These are phyloP conservation scores for Malacosoma neustria DNA, from an alignment of 2,888 invertebrate species.

Conservation along the genomic window DNA sequence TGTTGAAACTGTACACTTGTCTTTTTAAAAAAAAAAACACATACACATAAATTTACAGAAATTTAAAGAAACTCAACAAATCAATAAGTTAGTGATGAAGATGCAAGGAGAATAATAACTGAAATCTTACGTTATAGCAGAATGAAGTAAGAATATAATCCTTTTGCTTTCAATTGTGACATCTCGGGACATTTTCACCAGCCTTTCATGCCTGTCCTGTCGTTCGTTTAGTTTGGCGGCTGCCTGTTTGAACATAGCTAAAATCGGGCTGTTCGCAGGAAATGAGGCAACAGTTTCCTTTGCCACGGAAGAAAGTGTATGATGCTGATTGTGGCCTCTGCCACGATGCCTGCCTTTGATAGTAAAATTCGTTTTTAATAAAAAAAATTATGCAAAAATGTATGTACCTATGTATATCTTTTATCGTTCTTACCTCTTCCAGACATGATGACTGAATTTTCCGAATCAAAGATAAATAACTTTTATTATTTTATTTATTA, in stretches of 20 bases:
- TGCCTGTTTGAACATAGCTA: conserved; percentile 78
- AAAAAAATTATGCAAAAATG: neutral
- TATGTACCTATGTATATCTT: no score
- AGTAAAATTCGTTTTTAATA: neutral
- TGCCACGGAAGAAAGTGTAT: conserved; percentile 40
- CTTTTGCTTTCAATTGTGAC: conserved; percentile 93
- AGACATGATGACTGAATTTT: conserved; percentile 22
- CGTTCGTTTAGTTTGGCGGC: conserved; percentile 80
- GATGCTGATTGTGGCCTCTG: conserved; percentile 30
- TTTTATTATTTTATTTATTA: no score
- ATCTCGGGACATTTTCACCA: conserved; percentile 88
- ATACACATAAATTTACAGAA: no score
- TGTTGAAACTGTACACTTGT: no score
- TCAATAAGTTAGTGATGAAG: no score
- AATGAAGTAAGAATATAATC: conserved; percentile 90
- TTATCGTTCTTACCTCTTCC: conserved; percentile 27
- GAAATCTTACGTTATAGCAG: conserved; percentile 75
- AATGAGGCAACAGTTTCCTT: conserved; percentile 38
- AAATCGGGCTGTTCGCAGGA: conserved; percentile 61
- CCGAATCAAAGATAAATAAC: neutral
- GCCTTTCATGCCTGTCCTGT: conserved; percentile 88
- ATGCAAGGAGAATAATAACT: no score
- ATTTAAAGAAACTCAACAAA: no score
- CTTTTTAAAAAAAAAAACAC: no score
- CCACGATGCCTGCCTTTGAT: conserved; percentile 34